These are phyloP conservation scores for Phyllotis vaccarum DNA, from an alignment of 2,797 vertebrate genomes.

Conservation along the genomic window DNA sequence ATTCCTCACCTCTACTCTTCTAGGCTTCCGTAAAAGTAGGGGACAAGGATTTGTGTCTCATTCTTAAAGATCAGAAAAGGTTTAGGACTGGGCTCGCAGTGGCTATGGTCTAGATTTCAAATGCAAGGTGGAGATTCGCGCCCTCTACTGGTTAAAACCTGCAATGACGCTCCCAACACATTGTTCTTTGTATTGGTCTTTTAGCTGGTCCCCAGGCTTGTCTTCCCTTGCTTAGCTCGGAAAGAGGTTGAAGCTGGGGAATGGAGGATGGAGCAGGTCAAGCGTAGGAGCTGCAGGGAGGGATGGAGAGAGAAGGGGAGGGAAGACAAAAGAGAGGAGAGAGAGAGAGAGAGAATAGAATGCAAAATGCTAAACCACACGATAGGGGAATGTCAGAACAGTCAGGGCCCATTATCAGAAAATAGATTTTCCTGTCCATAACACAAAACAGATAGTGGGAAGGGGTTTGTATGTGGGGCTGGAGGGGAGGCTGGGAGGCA, in stretches of 20 bases:
- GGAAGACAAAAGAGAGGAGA: not conserved
- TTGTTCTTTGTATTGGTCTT: not conserved
- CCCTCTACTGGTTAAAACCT: conserved; percentile 42
- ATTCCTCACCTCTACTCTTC: not conserved
- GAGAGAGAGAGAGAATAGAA: not conserved
- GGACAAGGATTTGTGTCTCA: not conserved
- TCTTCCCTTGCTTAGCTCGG: not conserved
- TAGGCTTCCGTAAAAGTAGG: not conserved
- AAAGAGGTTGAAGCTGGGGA: not conserved
- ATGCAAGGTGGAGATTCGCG: not conserved
- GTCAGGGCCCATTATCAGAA: not conserved
- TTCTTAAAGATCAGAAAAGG: conserved; percentile 13
- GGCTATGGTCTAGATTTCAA: not conserved
- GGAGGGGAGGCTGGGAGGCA: not conserved
- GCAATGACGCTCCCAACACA: not conserved
- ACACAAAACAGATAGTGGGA: not conserved
- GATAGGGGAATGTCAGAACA: not conserved
- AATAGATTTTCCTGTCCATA: conserved; percentile 61
- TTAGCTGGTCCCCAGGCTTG: too few relatives aligned
- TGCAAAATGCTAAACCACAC: not conserved
- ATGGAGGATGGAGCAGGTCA: not conserved
- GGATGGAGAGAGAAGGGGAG: not conserved
- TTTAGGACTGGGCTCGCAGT: not conserved
- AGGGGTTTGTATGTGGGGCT: accelerated
- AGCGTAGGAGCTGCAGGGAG: not conserved